phyloP scores from a whole-genome alignment of 2,797 vertebrate species.

The Triplophysa yarkandensis region DNA sequence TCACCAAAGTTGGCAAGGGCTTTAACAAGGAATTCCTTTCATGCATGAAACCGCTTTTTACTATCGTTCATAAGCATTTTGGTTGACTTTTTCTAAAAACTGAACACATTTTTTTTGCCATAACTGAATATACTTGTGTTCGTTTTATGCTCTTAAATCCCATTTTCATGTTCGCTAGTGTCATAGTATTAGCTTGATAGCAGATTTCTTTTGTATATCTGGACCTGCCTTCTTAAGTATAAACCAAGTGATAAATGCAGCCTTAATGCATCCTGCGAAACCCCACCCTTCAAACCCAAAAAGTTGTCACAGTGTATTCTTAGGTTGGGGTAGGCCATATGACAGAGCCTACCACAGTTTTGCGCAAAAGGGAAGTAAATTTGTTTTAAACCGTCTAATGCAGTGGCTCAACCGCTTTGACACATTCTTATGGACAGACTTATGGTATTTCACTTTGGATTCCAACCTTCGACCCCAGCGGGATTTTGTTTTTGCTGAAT shows the following conservation, averaged over 20 bases:
- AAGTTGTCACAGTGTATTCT: not conserved
- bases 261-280: conserved; percentile 53
- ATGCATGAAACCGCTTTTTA: conserved; percentile 8
- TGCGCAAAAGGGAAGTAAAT: conserved; percentile 47
- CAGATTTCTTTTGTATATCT: conserved; percentile 20
- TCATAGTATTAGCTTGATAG: conserved; percentile 27
- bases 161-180: conserved; percentile 15
- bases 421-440: conserved; percentile 35
- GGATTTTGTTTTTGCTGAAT: conserved; percentile 35
- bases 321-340: not conserved
- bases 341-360: conserved; percentile 12
- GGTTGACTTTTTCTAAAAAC: not conserved
- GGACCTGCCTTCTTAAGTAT: conserved; percentile 41
- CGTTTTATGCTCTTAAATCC: conserved; percentile 25
- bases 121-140: not conserved
- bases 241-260: conserved; percentile 50
- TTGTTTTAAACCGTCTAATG: conserved; percentile 25
- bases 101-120: not conserved
- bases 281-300: not conserved
- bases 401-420: conserved; percentile 13
- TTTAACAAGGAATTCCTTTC: conserved; percentile 16
- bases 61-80: not conserved
- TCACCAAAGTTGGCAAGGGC: not conserved
- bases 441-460: conserved; percentile 27
- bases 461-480: conserved; percentile 10